Evolutionary conservation across 2,113 vertebrate genomes (phyloP).

Genomic region (Hemibates koningsi): DNA sequence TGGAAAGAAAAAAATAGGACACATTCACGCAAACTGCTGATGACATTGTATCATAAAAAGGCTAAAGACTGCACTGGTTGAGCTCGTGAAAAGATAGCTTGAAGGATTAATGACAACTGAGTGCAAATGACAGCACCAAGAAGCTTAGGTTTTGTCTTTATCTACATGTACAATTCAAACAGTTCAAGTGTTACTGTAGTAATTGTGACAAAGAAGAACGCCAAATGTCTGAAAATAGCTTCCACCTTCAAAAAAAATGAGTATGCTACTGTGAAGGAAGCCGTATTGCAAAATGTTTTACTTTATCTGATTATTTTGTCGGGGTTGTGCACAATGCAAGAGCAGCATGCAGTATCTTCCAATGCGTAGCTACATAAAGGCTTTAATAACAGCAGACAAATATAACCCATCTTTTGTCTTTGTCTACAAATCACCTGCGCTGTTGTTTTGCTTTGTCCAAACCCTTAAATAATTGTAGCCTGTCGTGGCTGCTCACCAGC

Average conservation of each 20-base stretch:
- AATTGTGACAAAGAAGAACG: background rate
- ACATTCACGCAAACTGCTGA: background rate
- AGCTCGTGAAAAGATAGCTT: background rate
- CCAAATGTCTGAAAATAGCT: background rate
- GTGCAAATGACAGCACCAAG: background rate
- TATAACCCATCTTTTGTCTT: slow-evolving; percentile 10
- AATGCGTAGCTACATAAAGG: background rate
- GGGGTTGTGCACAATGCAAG: background rate
- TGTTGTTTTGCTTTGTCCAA: slow-evolving; percentile 1
- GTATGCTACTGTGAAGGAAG: background rate
- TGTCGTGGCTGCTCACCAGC: slow-evolving; percentile 12
- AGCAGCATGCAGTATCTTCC: background rate
- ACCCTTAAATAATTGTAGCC: slow-evolving; percentile 37
- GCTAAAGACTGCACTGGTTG: background rate
- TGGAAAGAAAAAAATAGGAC: background rate
- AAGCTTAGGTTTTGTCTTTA: background rate
- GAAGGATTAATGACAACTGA: background rate
- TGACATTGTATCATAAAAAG: background rate
- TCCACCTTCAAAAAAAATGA: background rate
- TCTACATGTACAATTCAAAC: background rate
- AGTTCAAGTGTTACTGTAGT: background rate
- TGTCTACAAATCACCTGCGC: slow-evolving; percentile 11
- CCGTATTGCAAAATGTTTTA: background rate
- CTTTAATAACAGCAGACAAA: slow-evolving; percentile 14
- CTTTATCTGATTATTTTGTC: background rate